Base-by-base conservation (phyloP, 2,113 vertebrate species). In the Thamnaconus septentrionalis region DNA sequence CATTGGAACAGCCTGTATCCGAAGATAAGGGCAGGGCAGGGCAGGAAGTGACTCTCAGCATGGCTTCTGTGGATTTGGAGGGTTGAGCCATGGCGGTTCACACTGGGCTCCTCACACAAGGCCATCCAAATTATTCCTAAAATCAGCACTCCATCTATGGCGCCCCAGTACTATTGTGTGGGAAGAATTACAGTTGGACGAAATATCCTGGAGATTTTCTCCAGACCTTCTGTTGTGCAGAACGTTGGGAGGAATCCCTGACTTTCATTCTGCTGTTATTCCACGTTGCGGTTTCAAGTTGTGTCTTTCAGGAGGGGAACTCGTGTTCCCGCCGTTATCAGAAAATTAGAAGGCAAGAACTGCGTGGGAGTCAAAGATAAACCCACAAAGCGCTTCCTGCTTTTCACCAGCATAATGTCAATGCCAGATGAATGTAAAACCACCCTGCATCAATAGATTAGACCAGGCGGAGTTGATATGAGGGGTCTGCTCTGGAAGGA, bases 311-410 rank as follows among this genome's bases (percentile, higher is more conserved):
- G 62, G 67, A 54, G 54, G 72, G 69, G 72, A 85, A 82, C 78
- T 87, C 64, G 47, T 82, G 77, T 88, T 87, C 69, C 18, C 31
- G 59, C 75, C 60, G 84, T 91, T 92, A 92, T 92, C 91, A 92
- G 89, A 92, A 91, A 92, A 92, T 92, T 90, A 89, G 76, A 91
- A 88, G 85, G 79, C 56, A 78, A 85, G 81, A 87, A 89, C 76
- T 85, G 87, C 60, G 51, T 85, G 82, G 79, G 82, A 86, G 87
- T 85, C 74, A 60, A 61, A 87, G 89, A 91, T 91, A 91, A 92
- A 86, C 81, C 76, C 76, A 80, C 80, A 89, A 84, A 85, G 80
- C 76, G 48, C 76, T 68, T 66, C 56, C 56, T 76, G 59, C 83
- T 75, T 85, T 87, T 81, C 74, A 82, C 69, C 10, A 76, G 75